Percentiles rank a stretch among this genome's conserved stretches.
These are phyloP conservation scores for Gymnodraco acuticeps DNA, from an alignment of 2,797 vertebrate genomes.

Conservation along the genomic window DNA sequence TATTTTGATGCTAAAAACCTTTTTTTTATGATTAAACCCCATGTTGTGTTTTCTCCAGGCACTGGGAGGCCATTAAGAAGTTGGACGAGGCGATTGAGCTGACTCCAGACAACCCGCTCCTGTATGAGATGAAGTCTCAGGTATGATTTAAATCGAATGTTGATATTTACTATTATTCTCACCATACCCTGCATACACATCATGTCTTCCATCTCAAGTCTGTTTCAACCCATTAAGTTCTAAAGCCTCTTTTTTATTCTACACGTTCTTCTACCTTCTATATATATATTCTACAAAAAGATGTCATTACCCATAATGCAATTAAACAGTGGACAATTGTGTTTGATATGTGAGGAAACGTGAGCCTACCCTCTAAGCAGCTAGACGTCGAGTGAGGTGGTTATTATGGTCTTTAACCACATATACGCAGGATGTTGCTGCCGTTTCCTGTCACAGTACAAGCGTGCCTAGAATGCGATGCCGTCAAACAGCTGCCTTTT, in stretches of 20 bases:
- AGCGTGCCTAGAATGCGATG: neutral
- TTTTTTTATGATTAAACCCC: neutral
- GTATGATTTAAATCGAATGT: slow-evolving; percentile 71
- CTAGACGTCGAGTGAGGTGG: neutral
- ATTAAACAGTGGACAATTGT: neutral
- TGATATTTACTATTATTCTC: neutral
- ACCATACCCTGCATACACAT: no score
- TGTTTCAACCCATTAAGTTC: no score
- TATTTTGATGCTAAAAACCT: neutral
- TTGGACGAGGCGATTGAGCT: slow-evolving; percentile 96
- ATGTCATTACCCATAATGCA: neutral
- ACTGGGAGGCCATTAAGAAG: slow-evolving; percentile 93
- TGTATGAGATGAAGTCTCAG: slow-evolving; percentile 99
- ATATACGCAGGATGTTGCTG: neutral
- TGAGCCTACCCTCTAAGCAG: neutral
- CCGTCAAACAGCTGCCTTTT: neutral
- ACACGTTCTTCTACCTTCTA: neutral
- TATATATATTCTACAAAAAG: neutral
- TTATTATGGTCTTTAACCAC: neutral
- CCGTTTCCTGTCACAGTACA: neutral
- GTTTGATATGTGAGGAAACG: neutral
- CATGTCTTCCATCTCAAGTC: no score
- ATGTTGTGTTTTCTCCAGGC: slow-evolving; percentile 81
- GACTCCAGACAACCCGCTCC: slow-evolving; percentile 90
- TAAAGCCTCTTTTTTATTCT: neutral